Conservation (phyloP, 2,888 invertebrate genomes). For the Hoplodrina blanda region DNA sequence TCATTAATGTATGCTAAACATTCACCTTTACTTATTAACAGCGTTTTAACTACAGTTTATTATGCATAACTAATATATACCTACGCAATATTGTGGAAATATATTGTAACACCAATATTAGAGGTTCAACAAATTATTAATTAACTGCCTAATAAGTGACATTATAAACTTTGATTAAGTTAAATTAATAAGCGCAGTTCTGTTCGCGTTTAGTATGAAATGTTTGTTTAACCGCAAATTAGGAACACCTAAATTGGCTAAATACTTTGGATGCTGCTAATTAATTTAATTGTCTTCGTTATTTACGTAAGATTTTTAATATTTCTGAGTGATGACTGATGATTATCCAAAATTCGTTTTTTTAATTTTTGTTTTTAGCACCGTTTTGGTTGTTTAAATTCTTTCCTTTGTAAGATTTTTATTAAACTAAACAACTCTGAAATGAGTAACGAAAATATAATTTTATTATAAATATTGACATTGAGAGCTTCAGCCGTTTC, state of each 20-base stretch:
- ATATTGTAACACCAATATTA: slow-evolving; percentile 11
- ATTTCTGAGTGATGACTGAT: too few relatives aligned
- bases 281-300: not conserved
- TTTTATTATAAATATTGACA: too few relatives aligned
- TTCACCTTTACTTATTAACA: not conserved
- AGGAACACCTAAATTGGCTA: not conserved
- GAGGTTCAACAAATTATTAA: slow-evolving; percentile 16
- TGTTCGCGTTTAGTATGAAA: slow-evolving; percentile 11
- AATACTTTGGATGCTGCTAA: not conserved
- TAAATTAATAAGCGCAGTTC: slow-evolving; percentile 7
- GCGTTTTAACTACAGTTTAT: not conserved
- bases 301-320: too few relatives aligned
- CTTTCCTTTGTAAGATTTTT: too few relatives aligned
- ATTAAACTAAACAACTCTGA: too few relatives aligned
- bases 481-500: too few relatives aligned
- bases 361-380: too few relatives aligned
- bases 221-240: slow-evolving; percentile 8
- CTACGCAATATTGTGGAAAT: not conserved
- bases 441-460: too few relatives aligned
- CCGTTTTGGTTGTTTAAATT: too few relatives aligned
- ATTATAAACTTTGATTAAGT: slow-evolving; percentile 28
- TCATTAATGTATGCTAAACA: not conserved
- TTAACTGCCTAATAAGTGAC: not conserved
- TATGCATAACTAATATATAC: slow-evolving; percentile 4
- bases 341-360: too few relatives aligned